Evolutionary conservation across 2,888 invertebrate species (phyloP), one percentile per base, ranked within the genome.

Genomic region (Liposcelis brunnea): DNA sequence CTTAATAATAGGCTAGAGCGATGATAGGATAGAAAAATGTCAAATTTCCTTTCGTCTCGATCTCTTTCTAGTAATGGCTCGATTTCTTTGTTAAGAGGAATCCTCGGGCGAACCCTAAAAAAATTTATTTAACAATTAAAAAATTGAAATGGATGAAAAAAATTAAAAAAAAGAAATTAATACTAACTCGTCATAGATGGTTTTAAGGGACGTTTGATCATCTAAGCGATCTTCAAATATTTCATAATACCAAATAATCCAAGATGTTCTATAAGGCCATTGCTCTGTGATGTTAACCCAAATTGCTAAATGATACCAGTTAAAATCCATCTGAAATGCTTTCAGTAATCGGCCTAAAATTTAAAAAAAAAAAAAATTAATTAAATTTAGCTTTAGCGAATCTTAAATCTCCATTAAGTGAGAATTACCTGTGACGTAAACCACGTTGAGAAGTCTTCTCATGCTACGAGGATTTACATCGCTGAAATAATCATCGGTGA

Each of bases 271-370:
- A 65, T 93, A 86, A 0, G 97, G 97, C 97, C 97, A 98, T 62
- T 97, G 97, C 61, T 98, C 98, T 0, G 95, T 93, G 47, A 98
- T 77, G 65, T 97, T 95, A 53, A 97, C 86, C 97, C 97, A 97
- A 48, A 90, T 87, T 49, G 94, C 94, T 55, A 98, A 71, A 55
- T 91, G 84, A 66, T 94, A 90, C 97, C 97, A 98, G 66, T 90
- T 93, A 68, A 98, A 98, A 62, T 98, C 97, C 54, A 98, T 87
- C 69, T 94, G 91, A 73, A 97, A 95, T 59, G 97, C 91, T 72
- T 97, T 87, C 54, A 98, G 70, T 52, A 98, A 72, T 46, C 97
- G 84, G 51, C 93, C 93, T 89, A 59, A 4, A 62, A 59, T 31
- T 42, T 48, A n/a, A 32, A 32, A n/a, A 32, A 10, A 32, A 10